These are phyloP conservation scores for Turnix velox DNA, from an alignment of 2,113 vertebrate genomes.

Conservation along the genomic window DNA sequence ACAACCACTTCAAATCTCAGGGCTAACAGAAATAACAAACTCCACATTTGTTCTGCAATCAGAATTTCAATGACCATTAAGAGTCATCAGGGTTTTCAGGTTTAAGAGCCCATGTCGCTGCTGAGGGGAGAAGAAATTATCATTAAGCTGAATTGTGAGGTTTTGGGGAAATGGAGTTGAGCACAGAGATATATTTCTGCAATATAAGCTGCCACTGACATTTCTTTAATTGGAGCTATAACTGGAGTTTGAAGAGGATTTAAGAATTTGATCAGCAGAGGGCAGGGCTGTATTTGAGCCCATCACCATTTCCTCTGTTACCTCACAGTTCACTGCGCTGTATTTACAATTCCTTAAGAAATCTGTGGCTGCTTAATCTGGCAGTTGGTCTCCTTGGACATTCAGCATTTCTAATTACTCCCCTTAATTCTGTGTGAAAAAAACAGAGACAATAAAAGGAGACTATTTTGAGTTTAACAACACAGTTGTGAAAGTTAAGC, in stretches of 20 bases:
- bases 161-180: neutral
- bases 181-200: rapidly evolving
- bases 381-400: neutral
- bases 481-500: neutral
- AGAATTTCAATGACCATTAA: neutral
- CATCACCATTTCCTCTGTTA: neutral
- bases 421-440: rapidly evolving
- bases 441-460: neutral
- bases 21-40: neutral
- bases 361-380: neutral
- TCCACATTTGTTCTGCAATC: neutral
- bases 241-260: neutral
- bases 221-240: neutral
- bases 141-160: neutral
- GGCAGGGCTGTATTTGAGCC: neutral
- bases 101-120: neutral
- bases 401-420: neutral
- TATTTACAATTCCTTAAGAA: neutral
- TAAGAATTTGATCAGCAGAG: neutral
- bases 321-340: neutral
- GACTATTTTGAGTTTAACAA: neutral
- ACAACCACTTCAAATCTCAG: neutral
- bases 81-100: neutral
- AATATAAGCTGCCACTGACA: neutral
- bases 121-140: neutral